These are phyloP conservation scores for Oncopodura yosiiana DNA, from an alignment of 1,140 invertebrate species.

Conservation along the genomic window DNA sequence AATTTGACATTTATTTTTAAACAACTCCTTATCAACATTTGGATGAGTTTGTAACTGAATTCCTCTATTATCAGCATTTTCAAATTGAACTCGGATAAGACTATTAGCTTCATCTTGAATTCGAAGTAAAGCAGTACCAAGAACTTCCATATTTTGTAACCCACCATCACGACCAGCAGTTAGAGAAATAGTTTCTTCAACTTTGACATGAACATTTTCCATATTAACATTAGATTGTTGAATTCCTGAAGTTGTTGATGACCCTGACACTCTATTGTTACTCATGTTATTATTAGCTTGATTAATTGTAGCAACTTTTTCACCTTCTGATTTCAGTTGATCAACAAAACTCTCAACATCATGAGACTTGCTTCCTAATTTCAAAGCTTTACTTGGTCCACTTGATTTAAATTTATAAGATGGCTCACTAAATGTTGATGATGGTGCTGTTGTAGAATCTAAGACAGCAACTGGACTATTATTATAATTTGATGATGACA, in stretches of 20 bases:
- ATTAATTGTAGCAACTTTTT: constrained; percentile 51
- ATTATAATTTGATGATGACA: constrained; percentile 28
- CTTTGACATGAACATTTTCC: constrained; percentile 67
- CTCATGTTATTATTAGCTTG: constrained; percentile 15
- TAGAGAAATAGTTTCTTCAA: constrained; percentile 80
- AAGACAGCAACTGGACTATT: constrained; percentile 21
- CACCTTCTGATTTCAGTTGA: constrained; percentile 89
- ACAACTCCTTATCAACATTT: constrained; percentile 95
- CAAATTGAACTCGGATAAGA: constrained; percentile 68
- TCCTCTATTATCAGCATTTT: constrained; percentile 64
- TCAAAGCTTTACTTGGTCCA: constrained; percentile 65
- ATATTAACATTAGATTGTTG: no score
- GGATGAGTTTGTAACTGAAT: constrained; percentile 92
- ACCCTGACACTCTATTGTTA: constrained; percentile 11
- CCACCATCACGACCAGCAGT: constrained; percentile 87
- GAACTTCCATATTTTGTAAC: constrained; percentile 53
- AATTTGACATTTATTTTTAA: constrained; percentile 61
- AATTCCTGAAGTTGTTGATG: neutral
- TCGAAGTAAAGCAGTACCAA: constrained; percentile 77
- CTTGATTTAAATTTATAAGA: constrained; percentile 43
- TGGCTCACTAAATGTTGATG: constrained; percentile 39
- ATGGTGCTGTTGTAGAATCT: constrained; percentile 26
- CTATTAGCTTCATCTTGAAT: constrained; percentile 81
- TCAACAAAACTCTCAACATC: constrained; percentile 95
- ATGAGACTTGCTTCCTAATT: constrained; percentile 81